Evolutionary conservation across 2,113 vertebrate species (phyloP).

Genomic region (Podarcis cretensis): DNA sequence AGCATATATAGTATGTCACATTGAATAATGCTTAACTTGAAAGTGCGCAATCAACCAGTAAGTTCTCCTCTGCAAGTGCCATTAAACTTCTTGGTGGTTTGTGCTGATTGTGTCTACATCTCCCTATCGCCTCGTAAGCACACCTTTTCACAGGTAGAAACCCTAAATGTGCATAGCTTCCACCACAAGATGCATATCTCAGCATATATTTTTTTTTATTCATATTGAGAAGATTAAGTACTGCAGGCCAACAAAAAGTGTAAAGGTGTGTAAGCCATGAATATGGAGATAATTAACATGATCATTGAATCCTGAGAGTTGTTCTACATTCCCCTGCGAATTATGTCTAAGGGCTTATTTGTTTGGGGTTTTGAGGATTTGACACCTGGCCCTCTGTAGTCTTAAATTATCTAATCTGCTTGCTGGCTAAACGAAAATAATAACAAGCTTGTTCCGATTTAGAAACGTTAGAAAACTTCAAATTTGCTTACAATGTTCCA

Average conservation of each 20-base stretch:
- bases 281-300: background rate
- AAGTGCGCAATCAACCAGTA: background rate
- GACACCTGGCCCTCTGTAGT: background rate
- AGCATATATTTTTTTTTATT: background rate
- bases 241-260: background rate
- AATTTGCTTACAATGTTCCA: background rate
- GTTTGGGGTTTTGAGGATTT: background rate
- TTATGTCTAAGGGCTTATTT: background rate
- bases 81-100: background rate
- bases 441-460: background rate
- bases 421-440: background rate
- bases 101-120: background rate
- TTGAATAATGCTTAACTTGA: background rate
- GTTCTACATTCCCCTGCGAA: background rate
- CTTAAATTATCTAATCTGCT: background rate
- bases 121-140: background rate
- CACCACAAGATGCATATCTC: no score
- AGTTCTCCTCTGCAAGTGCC: background rate
- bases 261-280: background rate
- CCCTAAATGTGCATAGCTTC: background rate
- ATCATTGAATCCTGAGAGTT: background rate
- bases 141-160: background rate
- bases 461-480: background rate
- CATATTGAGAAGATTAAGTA: background rate
- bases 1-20: background rate